These are phyloP conservation scores for Lytechinus variegatus DNA, from an alignment of 35 echinoderm and acorn worm genomes.

Conservation along the genomic window DNA sequence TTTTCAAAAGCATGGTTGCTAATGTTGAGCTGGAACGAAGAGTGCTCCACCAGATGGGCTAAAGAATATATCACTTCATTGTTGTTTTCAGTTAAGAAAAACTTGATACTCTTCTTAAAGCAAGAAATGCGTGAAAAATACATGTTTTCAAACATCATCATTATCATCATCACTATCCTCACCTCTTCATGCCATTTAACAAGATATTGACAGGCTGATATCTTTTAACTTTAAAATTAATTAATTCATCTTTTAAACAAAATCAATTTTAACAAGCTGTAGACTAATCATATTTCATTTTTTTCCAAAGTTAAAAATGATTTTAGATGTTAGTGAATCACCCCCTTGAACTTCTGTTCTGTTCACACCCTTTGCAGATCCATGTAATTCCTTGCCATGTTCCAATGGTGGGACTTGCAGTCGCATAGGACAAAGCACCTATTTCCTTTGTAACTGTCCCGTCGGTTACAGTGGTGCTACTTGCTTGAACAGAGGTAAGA, in stretches of 20 bases:
- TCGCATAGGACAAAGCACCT: not conserved
- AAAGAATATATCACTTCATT: too few relatives aligned
- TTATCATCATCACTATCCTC: not conserved
- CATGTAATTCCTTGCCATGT: slow-evolving; percentile 53
- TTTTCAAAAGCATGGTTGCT: not conserved
- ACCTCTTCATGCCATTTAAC: not conserved
- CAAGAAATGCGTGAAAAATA: too few relatives aligned
- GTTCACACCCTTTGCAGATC: slow-evolving; percentile 41
- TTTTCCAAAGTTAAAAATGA: too few relatives aligned
- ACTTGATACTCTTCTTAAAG: too few relatives aligned
- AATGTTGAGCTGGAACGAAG: too few relatives aligned
- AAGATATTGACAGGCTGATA: not conserved
- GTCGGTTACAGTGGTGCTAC: slow-evolving; percentile 18
- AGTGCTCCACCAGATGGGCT: too few relatives aligned
- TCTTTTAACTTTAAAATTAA: not conserved
- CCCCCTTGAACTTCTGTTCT: not conserved
- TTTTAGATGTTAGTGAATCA: too few relatives aligned
- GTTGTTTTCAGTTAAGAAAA: too few relatives aligned
- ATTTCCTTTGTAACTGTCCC: slow-evolving; percentile 20
- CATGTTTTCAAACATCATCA: too few relatives aligned
- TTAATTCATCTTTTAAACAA: too few relatives aligned
- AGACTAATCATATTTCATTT: too few relatives aligned
- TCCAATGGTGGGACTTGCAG: slow-evolving; percentile 57
- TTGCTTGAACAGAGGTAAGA: slow-evolving; percentile 43
- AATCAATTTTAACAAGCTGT: too few relatives aligned